These are phyloP conservation scores for Phragmatobia fuliginosa DNA, from an alignment of 2,888 invertebrate species.

Conservation along the genomic window DNA sequence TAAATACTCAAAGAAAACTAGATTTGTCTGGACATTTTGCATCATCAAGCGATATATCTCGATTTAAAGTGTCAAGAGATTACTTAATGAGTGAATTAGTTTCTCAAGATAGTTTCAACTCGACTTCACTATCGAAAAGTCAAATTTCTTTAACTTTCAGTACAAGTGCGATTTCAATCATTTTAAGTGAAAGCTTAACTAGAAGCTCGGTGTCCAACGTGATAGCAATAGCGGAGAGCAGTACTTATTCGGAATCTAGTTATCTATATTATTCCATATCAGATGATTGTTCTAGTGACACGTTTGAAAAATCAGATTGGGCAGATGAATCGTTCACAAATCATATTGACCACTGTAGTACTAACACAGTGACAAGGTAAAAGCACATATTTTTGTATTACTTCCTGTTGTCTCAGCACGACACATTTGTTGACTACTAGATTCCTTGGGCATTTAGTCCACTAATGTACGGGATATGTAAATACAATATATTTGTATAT, in stretches of 20 bases:
- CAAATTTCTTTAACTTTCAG: slow-evolving; percentile 7
- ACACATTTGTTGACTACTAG: too few relatives aligned
- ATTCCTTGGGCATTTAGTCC: too few relatives aligned
- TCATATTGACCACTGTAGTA: not conserved
- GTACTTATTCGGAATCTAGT: not conserved
- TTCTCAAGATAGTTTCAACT: slow-evolving; percentile 7
- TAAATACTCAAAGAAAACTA: not conserved
- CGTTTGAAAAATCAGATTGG: slow-evolving; percentile 2
- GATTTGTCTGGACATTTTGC: slow-evolving; percentile 1
- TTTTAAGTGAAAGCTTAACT: not conserved
- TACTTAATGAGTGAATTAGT: not conserved
- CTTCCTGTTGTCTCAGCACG: too few relatives aligned
- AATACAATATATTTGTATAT: too few relatives aligned
- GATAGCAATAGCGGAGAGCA: slow-evolving; percentile 5
- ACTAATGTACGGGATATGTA: too few relatives aligned
- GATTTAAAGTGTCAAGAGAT: not conserved
- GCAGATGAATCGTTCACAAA: not conserved
- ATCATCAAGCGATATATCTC: not conserved
- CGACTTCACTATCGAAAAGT: not conserved
- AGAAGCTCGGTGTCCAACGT: not conserved
- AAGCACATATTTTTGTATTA: not conserved
- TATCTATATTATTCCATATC: slow-evolving; percentile 6
- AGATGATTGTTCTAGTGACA: not conserved
- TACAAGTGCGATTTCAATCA: slow-evolving; percentile 4
- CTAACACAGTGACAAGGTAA: not conserved